Evolutionary conservation across 2,888 invertebrate species (phyloP).

Genomic region (Periphyllus acericola): DNA sequence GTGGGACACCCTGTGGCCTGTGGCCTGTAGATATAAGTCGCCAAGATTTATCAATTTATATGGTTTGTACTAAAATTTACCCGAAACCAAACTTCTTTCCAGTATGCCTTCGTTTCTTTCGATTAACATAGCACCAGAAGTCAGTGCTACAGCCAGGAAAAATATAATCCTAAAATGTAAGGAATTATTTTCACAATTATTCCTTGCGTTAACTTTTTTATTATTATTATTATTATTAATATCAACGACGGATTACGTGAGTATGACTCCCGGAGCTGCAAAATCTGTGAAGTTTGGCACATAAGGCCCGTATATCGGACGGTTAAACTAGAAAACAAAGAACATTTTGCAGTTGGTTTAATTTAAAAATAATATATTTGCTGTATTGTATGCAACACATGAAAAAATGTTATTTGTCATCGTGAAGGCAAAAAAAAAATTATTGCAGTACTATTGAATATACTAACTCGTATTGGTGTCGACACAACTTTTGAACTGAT

Average conservation of each 20-base stretch:
- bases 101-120: conserved; percentile 90
- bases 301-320: conserved; percentile 79
- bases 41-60: no score
- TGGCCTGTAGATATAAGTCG: no score
- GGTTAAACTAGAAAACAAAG: conserved; percentile 72
- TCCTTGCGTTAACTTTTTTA: not conserved
- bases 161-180: conserved; percentile 81
- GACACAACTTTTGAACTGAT: conserved; percentile 74
- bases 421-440: not conserved
- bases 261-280: conserved; percentile 90
- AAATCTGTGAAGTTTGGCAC: conserved; percentile 92
- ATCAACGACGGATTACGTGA: conserved; percentile 75
- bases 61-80: conserved; percentile 67
- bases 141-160: conserved; percentile 92
- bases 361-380: not conserved
- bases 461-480: conserved; percentile 70
- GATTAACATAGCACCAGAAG: conserved; percentile 88
- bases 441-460: not conserved
- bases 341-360: not conserved
- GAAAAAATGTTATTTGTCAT: not conserved
- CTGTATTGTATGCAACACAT: not conserved
- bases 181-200: conserved; percentile 32
- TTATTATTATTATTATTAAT: not conserved
- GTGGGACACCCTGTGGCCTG: no score
- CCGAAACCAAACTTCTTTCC: conserved; percentile 88